Percentiles rank a stretch among this genome's conserved stretches.
phyloP scores from a whole-genome alignment of 2,113 vertebrate species.

The Ictidomys tridecemlineatus region DNA sequence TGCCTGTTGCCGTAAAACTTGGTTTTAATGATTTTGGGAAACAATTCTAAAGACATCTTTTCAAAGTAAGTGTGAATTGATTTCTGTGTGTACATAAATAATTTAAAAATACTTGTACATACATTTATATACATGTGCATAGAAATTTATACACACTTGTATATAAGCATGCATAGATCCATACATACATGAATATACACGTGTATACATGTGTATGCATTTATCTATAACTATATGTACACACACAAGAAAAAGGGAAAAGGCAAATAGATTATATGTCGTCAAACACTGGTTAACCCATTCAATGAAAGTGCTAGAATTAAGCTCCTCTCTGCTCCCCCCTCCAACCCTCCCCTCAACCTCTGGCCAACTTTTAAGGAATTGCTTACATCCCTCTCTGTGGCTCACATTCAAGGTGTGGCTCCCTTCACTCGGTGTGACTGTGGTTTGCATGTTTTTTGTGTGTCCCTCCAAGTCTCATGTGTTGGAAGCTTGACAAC shows the following conservation, averaged over 20 bases:
- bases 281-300: not conserved
- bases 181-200: not conserved
- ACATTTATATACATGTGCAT: too few relatives aligned
- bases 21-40: conserved; percentile 8
- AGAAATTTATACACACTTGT: too few relatives aligned
- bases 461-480: not conserved
- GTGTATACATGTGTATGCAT: fast-evolving
- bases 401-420: not conserved
- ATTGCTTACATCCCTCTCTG: not conserved
- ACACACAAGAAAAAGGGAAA: not conserved
- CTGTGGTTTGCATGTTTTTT: not conserved
- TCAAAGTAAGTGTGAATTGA: not conserved
- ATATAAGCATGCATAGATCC: too few relatives aligned
- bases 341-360: not conserved
- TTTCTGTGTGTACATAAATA: not conserved
- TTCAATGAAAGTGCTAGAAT: too few relatives aligned
- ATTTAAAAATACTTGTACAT: too few relatives aligned
- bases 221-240: not conserved
- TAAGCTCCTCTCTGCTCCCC: not conserved
- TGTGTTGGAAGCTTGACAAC: not conserved
- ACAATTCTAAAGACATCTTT: not conserved
- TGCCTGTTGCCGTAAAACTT: not conserved
- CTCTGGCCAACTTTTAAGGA: not conserved
- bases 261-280: not conserved
- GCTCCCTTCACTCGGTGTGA: not conserved